A percentile compares a stretch with the other conserved stretches of the same genome.
Evolutionary conservation across 2,888 invertebrate genomes (phyloP).

Genomic region (Cheilosia scutellata): DNA sequence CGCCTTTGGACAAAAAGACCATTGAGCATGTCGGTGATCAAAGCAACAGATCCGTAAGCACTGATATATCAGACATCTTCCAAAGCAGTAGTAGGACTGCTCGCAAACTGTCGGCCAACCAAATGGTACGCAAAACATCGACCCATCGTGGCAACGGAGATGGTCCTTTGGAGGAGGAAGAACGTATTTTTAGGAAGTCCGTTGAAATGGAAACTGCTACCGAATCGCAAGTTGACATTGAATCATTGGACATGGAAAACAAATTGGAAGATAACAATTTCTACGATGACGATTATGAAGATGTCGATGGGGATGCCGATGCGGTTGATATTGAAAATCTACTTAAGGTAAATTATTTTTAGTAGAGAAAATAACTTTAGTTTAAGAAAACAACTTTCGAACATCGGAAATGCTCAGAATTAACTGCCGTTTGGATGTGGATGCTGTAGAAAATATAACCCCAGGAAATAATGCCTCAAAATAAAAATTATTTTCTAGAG

Average conservation of each 20-base stretch:
- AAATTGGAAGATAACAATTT: conserved; percentile 52
- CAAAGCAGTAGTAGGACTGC: conserved; percentile 18
- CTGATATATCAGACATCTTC: conserved; percentile 48
- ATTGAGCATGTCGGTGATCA: conserved; percentile 43
- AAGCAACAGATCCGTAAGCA: conserved; percentile 27
- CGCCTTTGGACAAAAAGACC: conserved; percentile 42
- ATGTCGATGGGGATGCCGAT: conserved; percentile 48
- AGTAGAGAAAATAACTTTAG: too few relatives aligned
- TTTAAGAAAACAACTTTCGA: too few relatives aligned
- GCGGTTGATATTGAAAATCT: conserved; percentile 47
- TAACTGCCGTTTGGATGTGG: too few relatives aligned
- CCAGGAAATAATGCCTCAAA: too few relatives aligned
- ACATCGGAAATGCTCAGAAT: too few relatives aligned
- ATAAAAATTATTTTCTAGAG: too few relatives aligned
- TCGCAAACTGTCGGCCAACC: conserved; percentile 47
- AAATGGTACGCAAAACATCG: conserved; percentile 46
- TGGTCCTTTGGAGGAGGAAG: conserved; percentile 53
- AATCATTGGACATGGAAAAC: conserved; percentile 24
- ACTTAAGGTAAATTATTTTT: conserved; percentile 30
- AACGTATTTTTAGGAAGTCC: conserved; percentile 23
- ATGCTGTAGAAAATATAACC: too few relatives aligned
- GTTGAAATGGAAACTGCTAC: neutral
- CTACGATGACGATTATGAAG: conserved; percentile 76
- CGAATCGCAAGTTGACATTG: conserved; percentile 35
- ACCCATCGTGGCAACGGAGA: conserved; percentile 77